A percentile compares a stretch with the other conserved stretches of the same genome.
phyloP scores from a whole-genome alignment of 2,797 vertebrate species.

The Malurus leucopterus region DNA sequence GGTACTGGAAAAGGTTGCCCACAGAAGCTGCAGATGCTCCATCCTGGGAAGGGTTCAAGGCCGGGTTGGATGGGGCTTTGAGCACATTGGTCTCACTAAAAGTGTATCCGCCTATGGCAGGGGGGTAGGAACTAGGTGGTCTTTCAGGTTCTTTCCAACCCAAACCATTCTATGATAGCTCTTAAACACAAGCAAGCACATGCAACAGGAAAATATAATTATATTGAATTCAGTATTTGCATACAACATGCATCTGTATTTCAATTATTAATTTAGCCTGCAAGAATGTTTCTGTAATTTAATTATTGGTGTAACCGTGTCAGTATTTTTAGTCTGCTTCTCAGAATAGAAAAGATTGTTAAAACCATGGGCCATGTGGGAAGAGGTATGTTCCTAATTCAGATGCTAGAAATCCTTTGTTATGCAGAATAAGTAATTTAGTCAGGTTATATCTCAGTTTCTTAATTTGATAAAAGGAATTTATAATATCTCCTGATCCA shows the following conservation, averaged over 20 bases:
- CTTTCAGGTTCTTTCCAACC: not conserved
- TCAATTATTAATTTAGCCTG: not conserved
- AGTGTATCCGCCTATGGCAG: not conserved
- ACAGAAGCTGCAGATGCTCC: accelerated
- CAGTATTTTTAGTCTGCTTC: not conserved
- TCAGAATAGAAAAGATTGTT: not conserved
- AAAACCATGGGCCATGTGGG: not conserved
- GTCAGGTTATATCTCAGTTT: not conserved
- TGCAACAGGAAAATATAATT: not conserved
- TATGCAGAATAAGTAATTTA: not conserved
- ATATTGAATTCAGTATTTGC: not conserved
- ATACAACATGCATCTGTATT: not conserved
- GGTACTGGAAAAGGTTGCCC: not conserved
- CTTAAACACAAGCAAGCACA: not conserved
- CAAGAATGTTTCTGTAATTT: not conserved
- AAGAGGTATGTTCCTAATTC: not conserved
- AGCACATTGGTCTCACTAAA: not conserved
- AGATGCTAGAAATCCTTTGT: not conserved
- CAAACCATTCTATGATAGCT: not conserved
- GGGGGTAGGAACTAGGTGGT: not conserved
- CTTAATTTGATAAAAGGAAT: not conserved
- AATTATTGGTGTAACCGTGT: not conserved
- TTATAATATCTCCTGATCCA: not conserved
- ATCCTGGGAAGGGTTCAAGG: not conserved
- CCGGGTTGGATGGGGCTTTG: not conserved